Evolutionary conservation across 1,140 invertebrate species (phyloP).

Genomic region (Radopholus similis): DNA sequence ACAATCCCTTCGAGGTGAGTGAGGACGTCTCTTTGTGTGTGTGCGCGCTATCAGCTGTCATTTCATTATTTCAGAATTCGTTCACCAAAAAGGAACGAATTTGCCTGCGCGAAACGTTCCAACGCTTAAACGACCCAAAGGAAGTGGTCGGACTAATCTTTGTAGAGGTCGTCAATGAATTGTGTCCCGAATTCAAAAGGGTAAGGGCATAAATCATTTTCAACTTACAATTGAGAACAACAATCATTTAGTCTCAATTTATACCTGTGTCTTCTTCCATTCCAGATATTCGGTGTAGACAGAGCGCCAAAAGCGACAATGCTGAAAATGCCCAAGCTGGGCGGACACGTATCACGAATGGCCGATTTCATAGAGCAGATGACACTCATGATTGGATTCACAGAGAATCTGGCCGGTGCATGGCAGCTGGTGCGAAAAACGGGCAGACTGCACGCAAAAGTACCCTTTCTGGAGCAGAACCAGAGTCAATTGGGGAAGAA

Average conservation of each 20-base stretch:
- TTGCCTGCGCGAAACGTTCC: slow-evolving; percentile 54
- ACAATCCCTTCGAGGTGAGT: slow-evolving; percentile 52
- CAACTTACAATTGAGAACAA: slow-evolving; percentile 1
- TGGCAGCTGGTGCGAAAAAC: slow-evolving; percentile 56
- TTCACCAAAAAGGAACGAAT: slow-evolving; percentile 56
- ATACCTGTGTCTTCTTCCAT: slow-evolving; percentile 24
- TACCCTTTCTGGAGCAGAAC: slow-evolving; percentile 50
- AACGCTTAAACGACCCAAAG: slow-evolving; percentile 54
- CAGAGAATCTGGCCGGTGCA: slow-evolving; percentile 51
- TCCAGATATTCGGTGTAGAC: slow-evolving; percentile 57
- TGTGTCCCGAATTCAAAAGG: slow-evolving; percentile 55
- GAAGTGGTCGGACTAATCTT: slow-evolving; percentile 57
- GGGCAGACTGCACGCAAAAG: slow-evolving; percentile 47
- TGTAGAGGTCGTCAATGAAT: slow-evolving; percentile 55
- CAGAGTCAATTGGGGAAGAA: slow-evolving; percentile 57
- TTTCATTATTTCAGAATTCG: slow-evolving; percentile 1
- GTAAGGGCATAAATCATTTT: slow-evolving; percentile 24
- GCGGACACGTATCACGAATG: slow-evolving; percentile 53
- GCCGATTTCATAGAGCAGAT: slow-evolving; percentile 57
- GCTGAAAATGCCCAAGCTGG: slow-evolving; percentile 58
- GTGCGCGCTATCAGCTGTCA: background rate
- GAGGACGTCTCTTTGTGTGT: background rate
- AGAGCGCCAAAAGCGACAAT: slow-evolving; percentile 50
- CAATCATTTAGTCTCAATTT: slow-evolving; percentile 11
- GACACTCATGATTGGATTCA: slow-evolving; percentile 54